phyloP scores from a whole-genome alignment of 2,113 vertebrate species.

The Dromiciops gliroides region DNA sequence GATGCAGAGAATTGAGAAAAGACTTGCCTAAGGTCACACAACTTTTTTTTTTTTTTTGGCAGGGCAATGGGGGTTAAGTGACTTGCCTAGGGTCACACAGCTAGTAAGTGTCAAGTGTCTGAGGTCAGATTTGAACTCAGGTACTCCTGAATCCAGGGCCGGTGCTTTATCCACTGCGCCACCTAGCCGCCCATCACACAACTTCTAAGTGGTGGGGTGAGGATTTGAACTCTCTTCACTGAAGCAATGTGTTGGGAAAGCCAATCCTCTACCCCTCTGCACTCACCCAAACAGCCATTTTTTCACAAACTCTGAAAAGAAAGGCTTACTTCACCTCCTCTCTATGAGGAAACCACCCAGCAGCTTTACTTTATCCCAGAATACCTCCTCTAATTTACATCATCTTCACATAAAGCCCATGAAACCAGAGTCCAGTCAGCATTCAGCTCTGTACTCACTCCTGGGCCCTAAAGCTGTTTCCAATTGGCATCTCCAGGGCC shows the following conservation, averaged over 20 bases:
- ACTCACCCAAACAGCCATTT: not conserved
- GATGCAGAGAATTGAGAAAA: not conserved
- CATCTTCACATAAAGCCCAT: not conserved
- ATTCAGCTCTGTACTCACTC: not conserved
- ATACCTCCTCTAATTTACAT: slow-evolving; percentile 5
- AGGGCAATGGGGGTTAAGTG: too few species aligned
- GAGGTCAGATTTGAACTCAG: too few species aligned
- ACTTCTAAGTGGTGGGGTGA: not conserved
- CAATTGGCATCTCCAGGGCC: slow-evolving; percentile 24
- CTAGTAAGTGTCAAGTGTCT: too few species aligned
- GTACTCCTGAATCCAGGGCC: too few species aligned
- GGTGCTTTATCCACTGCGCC: too few species aligned
- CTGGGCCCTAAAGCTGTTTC: slow-evolving; percentile 55
- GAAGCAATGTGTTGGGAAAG: not conserved
- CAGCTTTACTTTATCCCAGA: not conserved
- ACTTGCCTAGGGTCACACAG: too few species aligned
- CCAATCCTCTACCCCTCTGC: not conserved
- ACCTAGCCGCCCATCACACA: too few species aligned
- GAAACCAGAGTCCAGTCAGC: not conserved
- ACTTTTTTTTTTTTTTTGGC: too few species aligned
- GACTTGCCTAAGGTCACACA: not conserved
- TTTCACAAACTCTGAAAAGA: not conserved
- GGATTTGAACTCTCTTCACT: not conserved
- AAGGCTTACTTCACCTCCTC: not conserved
- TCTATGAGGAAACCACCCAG: not conserved